Evolutionary conservation across 2,797 vertebrate genomes (phyloP).

Genomic region (Darevskia mixta): DNA sequence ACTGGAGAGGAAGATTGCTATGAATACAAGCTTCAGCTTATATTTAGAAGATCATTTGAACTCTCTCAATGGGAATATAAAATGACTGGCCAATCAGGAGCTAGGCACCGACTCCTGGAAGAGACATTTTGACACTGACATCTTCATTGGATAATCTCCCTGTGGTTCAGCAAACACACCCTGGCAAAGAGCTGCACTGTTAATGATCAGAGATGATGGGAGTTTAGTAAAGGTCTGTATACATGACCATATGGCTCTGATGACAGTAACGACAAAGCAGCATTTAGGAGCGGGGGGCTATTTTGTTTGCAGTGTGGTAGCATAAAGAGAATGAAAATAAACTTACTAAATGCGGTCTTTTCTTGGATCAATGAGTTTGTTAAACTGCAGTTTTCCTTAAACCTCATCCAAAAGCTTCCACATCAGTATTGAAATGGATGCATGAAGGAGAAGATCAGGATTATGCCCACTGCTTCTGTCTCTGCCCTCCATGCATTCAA

Average conservation of each 20-base stretch:
- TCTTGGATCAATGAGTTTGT: neutral
- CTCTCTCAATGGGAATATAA: slow-evolving; percentile 7
- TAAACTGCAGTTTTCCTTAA: neutral
- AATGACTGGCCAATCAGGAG: slow-evolving; percentile 13
- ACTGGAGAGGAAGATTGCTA: slow-evolving; percentile 6
- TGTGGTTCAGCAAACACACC: neutral
- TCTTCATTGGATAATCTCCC: slow-evolving; percentile 21
- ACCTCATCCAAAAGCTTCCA: neutral
- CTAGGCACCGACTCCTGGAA: neutral
- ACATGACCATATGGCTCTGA: neutral
- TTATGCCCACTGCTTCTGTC: neutral
- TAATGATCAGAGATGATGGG: neutral
- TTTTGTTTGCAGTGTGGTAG: neutral
- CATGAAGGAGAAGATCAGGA: neutral
- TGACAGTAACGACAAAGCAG: no score
- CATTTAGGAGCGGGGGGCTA: no score
- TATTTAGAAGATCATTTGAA: slow-evolving; percentile 23
- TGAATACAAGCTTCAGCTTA: neutral
- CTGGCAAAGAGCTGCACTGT: neutral
- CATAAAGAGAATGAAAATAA: neutral
- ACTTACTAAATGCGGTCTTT: neutral
- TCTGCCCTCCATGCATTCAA: neutral
- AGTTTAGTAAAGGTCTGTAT: neutral
- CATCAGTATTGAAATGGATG: neutral
- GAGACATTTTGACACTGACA: slow-evolving; percentile 17